Percentiles rank a stretch among this genome's conserved stretches.
These are phyloP conservation scores for Peromyscus melanophrys DNA, from an alignment of 2,797 vertebrate species.

Conservation along the genomic window DNA sequence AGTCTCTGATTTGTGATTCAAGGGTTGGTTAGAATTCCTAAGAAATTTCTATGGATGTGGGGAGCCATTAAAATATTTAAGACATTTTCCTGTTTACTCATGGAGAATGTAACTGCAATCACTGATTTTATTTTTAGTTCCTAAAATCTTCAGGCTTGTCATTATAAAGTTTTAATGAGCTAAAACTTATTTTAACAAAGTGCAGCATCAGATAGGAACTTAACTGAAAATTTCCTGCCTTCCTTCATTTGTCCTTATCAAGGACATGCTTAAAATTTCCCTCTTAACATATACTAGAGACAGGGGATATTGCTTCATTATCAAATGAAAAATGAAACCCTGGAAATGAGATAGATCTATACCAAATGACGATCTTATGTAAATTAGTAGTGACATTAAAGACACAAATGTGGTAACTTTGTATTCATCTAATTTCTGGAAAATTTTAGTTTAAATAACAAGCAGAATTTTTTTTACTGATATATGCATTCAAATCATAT, in stretches of 20 bases:
- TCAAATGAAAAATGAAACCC: slow-evolving; percentile 44
- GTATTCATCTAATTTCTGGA: neutral
- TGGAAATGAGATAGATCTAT: neutral
- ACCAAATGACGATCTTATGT: neutral
- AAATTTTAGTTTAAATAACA: slow-evolving; percentile 29
- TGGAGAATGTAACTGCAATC: neutral
- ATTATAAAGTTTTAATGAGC: slow-evolving; percentile 65
- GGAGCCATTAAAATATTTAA: neutral
- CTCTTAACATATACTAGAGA: neutral
- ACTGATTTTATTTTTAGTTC: slow-evolving; percentile 12
- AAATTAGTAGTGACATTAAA: slow-evolving; percentile 44
- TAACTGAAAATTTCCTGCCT: neutral
- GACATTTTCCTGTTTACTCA: slow-evolving; percentile 53
- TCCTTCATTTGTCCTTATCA: neutral
- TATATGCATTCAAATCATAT: neutral
- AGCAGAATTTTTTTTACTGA: neutral
- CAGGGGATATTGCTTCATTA: slow-evolving; percentile 3
- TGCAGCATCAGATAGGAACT: neutral
- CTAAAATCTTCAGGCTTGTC: neutral
- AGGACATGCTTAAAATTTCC: neutral
- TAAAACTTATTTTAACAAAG: slow-evolving; percentile 26
- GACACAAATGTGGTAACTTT: neutral
- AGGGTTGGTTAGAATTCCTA: slow-evolving; percentile 37
- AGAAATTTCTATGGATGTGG: neutral
- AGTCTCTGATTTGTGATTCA: slow-evolving; percentile 49